Evolutionary conservation across 2,113 vertebrate species (phyloP), one percentile per base, ranked within the genome.

Genomic region (Amblyopsis rosae): DNA sequence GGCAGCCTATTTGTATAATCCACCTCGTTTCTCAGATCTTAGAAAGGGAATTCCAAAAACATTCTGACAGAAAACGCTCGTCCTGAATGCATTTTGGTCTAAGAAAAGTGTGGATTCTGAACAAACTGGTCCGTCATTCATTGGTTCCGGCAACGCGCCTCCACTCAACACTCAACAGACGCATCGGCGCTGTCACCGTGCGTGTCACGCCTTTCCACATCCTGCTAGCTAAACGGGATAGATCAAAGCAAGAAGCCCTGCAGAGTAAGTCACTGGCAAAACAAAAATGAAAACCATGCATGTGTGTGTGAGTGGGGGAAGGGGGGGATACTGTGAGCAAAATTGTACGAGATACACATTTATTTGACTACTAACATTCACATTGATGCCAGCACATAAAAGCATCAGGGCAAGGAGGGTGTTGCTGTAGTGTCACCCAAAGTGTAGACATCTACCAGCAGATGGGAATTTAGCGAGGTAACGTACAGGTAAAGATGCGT

Each of bases 181-280:
- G 26, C 75, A 77, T 60, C 75, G 26, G 26, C 26, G 26, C 26
- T 26, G 26, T 26, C 26, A 26, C 26, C 26, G 26, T 26, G 26
- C 26, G 26, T 26, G 26, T 26, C 26, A 26, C 26, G 26, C 26
- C 82, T 67, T 86, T 80, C 80, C 76, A 67, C 64, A 65, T 49
- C 67, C 59, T 56, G 66, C 70, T 76, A 66, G 76, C 69, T 46
- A 60, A 80, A 82, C 65, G 9, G 59, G 47, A 5, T 50, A 83
- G 82, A 89, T 87, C 85, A 90, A 87, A 89, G 81, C 60, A 47
- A 35, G 16, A 32, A 58, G 69, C 57, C 68, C 51, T 69, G 50
- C 62, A 58, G 26, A 26, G 64, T 51, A 62, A 79, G 70, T 65
- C 70, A 74, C n/a, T 71, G 35, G 65, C 66, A 62, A 75, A 67